Evolutionary conservation across 2,113 vertebrate species (phyloP), one percentile per base, ranked within the genome.

Genomic region (Prietella phreatophila): DNA sequence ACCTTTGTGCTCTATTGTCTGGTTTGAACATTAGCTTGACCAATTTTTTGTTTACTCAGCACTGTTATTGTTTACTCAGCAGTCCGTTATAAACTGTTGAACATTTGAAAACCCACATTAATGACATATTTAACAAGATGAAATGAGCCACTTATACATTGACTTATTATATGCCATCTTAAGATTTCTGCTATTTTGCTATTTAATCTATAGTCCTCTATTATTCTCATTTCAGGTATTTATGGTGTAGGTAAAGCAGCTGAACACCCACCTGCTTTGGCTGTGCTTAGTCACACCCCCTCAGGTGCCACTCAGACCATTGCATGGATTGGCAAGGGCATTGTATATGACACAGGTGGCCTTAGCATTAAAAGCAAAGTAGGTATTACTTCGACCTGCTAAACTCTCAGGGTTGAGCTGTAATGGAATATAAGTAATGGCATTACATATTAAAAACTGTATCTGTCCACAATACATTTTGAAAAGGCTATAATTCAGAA

Each of bases 291-390:
- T 91, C 97, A 99, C 93, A 97, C 93, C 56, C 98, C 98, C 0
- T 96, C 97, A 0, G 97, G 97, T 71, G 98, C 98, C 60, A 99
- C 98, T 0, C 98, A 99, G 92, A 98, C 97, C 89, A 99, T 99
- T 13, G 98, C 98, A 0, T 99, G 98, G 98, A 97, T 99, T 83
- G 98, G 98, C 89, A 99, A 99, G 91, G 98, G 98, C 53, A 98
- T 99, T 19, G 98, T 99, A 84, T 99, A 99, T 0, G 98, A 99
- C 93, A 99, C 98, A 0, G 98, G 98, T 83, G 98, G 98, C 88
- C 97, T 99, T 92, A 99, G 98, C 95, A 99, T 99, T 94, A 99
- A 99, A 93, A 98, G 98, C 75, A 99, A 99, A 96, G 98, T 99
- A 89, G 73, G 90, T 78, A 80, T 69, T 33, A 53, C 63, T 81